Conservation (phyloP, 64 coral and sea anemone species). For the Stichodactyla mertensii region DNA sequence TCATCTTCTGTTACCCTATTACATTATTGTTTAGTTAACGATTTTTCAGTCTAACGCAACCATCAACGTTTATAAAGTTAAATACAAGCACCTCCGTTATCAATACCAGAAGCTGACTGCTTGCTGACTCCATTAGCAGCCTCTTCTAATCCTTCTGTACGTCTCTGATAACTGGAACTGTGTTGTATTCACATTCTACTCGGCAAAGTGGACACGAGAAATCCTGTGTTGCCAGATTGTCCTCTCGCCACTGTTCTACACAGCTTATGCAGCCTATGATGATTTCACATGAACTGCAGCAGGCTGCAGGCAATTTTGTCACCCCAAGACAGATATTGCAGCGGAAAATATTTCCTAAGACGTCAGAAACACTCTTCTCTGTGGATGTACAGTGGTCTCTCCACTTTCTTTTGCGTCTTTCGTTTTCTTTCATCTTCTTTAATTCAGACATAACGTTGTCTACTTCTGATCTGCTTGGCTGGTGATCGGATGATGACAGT, state of each 20-base stretch:
- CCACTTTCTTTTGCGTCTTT: neutral
- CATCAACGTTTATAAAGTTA: no score
- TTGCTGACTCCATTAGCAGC: neutral
- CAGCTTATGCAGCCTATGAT: conserved; percentile 26
- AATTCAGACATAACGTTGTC: neutral
- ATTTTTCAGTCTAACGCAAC: no score
- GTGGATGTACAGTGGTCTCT: neutral
- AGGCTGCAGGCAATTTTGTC: conserved; percentile 5
- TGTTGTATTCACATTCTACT: neutral
- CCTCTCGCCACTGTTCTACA: conserved; percentile 33
- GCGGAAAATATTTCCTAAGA: conserved; percentile 2
- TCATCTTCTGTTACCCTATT: no score
- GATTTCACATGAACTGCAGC: neutral
- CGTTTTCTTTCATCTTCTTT: conserved; percentile 22
- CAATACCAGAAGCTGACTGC: neutral
- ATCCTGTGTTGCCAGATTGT: neutral
- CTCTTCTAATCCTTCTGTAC: neutral
- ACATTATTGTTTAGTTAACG: no score
- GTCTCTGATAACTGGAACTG: conserved; percentile 20
- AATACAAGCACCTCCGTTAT: neutral
- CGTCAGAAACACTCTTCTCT: neutral
- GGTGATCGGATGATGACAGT: no score
- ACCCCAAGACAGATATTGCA: conserved; percentile 24
- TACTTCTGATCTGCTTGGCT: no score
- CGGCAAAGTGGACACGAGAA: conserved; percentile 20